Percentiles rank a stretch among this genome's conserved stretches.
phyloP scores from a whole-genome alignment of 2,888 invertebrate genomes.

The Cistogaster globosa region DNA sequence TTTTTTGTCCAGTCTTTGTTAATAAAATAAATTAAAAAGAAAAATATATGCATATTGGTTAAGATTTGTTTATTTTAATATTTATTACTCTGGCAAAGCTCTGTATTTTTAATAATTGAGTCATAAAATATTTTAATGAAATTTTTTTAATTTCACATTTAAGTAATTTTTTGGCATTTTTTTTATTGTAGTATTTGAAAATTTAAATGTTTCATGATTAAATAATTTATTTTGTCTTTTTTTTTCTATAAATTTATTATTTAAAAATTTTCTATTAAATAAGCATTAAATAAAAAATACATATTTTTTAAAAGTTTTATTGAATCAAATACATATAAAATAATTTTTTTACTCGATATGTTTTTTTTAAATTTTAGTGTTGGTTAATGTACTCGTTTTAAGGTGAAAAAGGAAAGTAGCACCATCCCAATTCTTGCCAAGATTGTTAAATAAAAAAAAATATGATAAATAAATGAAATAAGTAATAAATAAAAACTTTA shows the following conservation, averaged over 20 bases:
- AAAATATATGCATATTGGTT: constrained; percentile 26
- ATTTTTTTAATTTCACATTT: constrained; percentile 56
- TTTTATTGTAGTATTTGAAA: constrained; percentile 26
- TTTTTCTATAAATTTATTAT: constrained; percentile 7
- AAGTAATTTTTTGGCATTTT: constrained; percentile 55
- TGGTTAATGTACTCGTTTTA: constrained; percentile 43
- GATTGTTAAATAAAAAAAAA: not conserved
- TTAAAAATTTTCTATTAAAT: constrained; percentile 46
- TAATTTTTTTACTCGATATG: constrained; percentile 71
- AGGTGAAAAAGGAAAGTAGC: constrained; percentile 20
- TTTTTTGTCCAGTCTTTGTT: constrained; percentile 74
- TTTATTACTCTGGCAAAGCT: constrained; percentile 70
- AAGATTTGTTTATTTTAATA: constrained; percentile 41
- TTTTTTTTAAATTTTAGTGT: constrained; percentile 64
- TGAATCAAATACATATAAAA: constrained; percentile 65
- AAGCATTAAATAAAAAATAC: constrained; percentile 48
- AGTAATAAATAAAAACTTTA: too few species aligned
- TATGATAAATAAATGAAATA: too few species aligned
- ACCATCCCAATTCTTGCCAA: not conserved
- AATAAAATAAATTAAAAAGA: constrained; percentile 65
- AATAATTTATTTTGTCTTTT: constrained; percentile 34
- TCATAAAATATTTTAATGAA: constrained; percentile 73
- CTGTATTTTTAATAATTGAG: constrained; percentile 71
- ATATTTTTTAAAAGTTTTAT: constrained; percentile 47
- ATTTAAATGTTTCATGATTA: constrained; percentile 46